These are phyloP conservation scores for Papilio elwesi DNA, from an alignment of 2,888 invertebrate species.

Conservation along the genomic window DNA sequence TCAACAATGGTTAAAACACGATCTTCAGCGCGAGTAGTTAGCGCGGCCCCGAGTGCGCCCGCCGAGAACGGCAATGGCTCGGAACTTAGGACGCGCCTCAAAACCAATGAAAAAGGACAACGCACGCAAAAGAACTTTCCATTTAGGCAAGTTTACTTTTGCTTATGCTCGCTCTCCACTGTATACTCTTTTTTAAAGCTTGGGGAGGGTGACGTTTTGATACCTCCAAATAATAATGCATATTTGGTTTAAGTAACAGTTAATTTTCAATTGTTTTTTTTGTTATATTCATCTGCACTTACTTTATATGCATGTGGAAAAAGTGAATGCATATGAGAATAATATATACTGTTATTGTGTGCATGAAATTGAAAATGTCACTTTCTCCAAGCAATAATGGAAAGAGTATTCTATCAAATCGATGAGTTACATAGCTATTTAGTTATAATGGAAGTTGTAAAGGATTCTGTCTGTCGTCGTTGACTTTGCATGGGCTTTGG, in stretches of 20 bases:
- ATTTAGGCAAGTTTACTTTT: constrained; percentile 77
- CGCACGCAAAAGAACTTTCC: constrained; percentile 71
- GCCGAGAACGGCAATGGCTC: constrained; percentile 76
- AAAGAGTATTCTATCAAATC: not conserved
- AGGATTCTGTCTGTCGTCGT: not conserved
- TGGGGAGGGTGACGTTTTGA: constrained; percentile 1
- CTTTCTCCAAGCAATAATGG: not conserved
- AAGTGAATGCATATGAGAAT: not conserved
- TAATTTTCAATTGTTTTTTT: too few relatives aligned
- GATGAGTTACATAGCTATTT: constrained; percentile 1
- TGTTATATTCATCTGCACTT: not conserved
- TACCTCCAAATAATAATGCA: not conserved
- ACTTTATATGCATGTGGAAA: constrained; percentile 12
- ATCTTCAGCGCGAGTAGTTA: constrained; percentile 82
- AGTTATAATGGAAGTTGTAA: constrained; percentile 19
- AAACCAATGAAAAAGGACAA: constrained; percentile 73
- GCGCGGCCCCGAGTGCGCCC: constrained; percentile 69
- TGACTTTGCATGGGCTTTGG: constrained; percentile 9
- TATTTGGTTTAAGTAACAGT: too few relatives aligned
- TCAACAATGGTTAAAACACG: constrained; percentile 85
- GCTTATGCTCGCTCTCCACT: constrained; percentile 87
- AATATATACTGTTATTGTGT: not conserved
- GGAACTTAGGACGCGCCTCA: constrained; percentile 77
- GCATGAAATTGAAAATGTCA: not conserved
- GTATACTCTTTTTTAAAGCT: not conserved